Evolutionary conservation across 2,113 vertebrate genomes (phyloP).

Genomic region (Peucedramus taeniatus): DNA sequence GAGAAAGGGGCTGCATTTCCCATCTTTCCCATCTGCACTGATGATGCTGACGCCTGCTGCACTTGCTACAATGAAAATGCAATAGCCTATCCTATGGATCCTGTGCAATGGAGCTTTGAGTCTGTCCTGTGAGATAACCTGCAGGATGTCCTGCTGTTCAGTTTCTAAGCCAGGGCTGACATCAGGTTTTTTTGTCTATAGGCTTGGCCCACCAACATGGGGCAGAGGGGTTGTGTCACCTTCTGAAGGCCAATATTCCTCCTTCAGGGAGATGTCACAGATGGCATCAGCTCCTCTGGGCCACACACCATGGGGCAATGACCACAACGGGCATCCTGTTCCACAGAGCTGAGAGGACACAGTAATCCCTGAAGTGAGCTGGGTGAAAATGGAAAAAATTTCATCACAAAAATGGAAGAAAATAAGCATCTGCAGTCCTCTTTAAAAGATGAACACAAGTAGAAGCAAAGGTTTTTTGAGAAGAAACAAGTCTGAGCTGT

Average conservation of each 20-base stretch:
- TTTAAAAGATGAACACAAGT: not conserved
- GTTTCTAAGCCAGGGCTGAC: not conserved
- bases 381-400: not conserved
- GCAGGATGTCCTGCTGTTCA: not conserved
- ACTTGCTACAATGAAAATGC: not conserved
- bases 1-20: not conserved
- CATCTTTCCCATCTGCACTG: not conserved
- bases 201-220: not conserved
- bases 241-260: not conserved
- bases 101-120: not conserved
- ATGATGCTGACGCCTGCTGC: not conserved
- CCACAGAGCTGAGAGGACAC: not conserved
- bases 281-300: not conserved
- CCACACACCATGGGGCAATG: fast-evolving
- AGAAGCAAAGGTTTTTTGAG: not conserved
- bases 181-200: not conserved
- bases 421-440: not conserved
- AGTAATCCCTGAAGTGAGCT: not conserved
- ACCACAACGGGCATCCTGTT: not conserved
- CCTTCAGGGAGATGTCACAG: not conserved
- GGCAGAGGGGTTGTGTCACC: not conserved
- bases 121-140: not conserved
- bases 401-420: not conserved
- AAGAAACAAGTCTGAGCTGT: not conserved
- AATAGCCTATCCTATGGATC: not conserved